Evolutionary conservation across 2,888 invertebrate genomes (phyloP), one percentile per base, ranked within the genome.

Genomic region (Pecten maximus): DNA sequence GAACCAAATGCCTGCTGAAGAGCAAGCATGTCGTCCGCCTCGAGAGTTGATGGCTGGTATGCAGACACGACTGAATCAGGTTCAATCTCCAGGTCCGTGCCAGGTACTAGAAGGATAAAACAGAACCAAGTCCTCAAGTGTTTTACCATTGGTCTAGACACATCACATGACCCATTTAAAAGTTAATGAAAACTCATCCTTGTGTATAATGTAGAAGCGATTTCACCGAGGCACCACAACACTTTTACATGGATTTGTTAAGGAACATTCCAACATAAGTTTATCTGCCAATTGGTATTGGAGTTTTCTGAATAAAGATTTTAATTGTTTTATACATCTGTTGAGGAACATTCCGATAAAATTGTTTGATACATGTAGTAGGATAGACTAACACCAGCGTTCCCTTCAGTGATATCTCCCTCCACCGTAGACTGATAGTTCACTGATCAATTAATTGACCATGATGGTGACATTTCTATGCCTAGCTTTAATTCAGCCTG

Each of bases 21-120:
- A 35, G 28, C 74, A 1, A 74, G 28, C 35, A 74, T 74, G 74
- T 74, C 74, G 15, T 74, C 74, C 0, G 35, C 35, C 28, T 74
- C 74, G 4, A 74, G 74, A 10, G 2, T 74, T 6, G 74, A 28
- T 74, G 74, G 28, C 35, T 28, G 74, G 74, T 74, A 74, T 2
- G 74, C 15, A 54, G 54, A 54, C 54, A 54, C 54, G 8, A 74
- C 35, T 8, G 35, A 74, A 35, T 74, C 35, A 28, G 74, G 74
- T 12, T 74, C 74, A 74, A 74, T 1, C 74, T 74, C 35, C 74
- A 74, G 74, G 74, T 74, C 74, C 28, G 35, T 35, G 23, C 28
- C 74, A 35, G 74, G 74, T 74, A 35, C 74, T 74, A 74, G 74
- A 74, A 74, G 74, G 74, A 74, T 74, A 74, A 74, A 74, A 74